A percentile compares a stretch with the other conserved stretches of the same genome.
Conservation (phyloP, 2,797 vertebrate genomes). For the Botia kubotai region DNA sequence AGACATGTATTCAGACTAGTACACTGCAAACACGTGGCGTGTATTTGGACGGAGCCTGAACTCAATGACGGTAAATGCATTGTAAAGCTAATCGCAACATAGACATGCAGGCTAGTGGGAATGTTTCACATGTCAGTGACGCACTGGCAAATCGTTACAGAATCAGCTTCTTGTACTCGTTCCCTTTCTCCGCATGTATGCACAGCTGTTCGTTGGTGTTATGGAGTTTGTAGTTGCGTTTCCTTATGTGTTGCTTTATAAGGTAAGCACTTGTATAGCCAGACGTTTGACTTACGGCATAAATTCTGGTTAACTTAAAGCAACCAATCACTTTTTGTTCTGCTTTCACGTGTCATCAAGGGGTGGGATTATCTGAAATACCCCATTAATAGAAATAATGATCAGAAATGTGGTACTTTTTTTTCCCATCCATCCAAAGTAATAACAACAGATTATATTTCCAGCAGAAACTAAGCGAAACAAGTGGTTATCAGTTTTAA, state of each 20-base stretch:
- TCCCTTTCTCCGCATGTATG: constrained; percentile 36
- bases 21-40: constrained; percentile 3
- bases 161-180: constrained; percentile 49
- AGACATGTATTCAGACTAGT: constrained; percentile 19
- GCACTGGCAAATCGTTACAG: constrained; percentile 55
- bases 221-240: constrained; percentile 29
- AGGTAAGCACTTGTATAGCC: not conserved
- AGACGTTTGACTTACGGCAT: not conserved
- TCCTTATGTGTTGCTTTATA: constrained; percentile 18
- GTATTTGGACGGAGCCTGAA: not conserved
- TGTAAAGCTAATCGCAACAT: not conserved
- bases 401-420: too few relatives aligned
- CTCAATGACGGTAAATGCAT: not conserved
- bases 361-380: not conserved
- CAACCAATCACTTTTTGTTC: too few relatives aligned
- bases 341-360: not conserved
- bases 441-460: too few relatives aligned
- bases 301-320: not conserved
- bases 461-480: not conserved
- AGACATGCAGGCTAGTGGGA: constrained; percentile 26
- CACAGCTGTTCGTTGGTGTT: constrained; percentile 55
- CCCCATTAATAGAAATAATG: too few relatives aligned
- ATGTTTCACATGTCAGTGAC: constrained; percentile 63
- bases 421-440: too few relatives aligned
- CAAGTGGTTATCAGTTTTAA: not conserved